Base-by-base conservation (phyloP, 2,797 vertebrate species). In the Falco naumanni region DNA sequence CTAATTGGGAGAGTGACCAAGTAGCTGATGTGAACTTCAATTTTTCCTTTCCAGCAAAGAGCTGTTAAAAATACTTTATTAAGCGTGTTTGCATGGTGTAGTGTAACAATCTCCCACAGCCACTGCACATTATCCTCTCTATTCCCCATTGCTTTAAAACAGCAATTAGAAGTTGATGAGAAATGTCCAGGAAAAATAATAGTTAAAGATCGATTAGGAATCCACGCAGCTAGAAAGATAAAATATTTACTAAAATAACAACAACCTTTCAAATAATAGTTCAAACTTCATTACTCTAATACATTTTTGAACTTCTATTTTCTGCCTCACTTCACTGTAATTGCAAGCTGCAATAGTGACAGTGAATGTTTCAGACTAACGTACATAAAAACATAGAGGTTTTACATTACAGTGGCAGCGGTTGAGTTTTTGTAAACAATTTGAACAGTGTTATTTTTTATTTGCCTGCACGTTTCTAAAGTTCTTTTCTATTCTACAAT, bases 271-370 rank as follows among this genome's bases (percentile, higher is more conserved):
- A 98, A 97, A 94, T 96, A 98, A 97, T 97, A 97, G 95, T 92
- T 98, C 93, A 95, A 97, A 98, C 96, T 98, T 98, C 96, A 98
- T 98, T 98, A 97, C 93, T 97, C 93, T 95, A 87, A 97, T 96
- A 94, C 17, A 8, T 96, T 98, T 98, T 98, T 97, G 98, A 98
- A 98, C 98, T 98, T 98, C 97, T 98, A 98, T 99, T 99, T 99
- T 99, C 98, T 98, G 98, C 98, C 98, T 98, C 98, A 96, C 98
- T 99, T 99, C 98, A 98, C 98, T 98, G 98, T 98, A 99, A 99
- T 99, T 98, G 98, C 97, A 97, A 98, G 98, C 95, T 96, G 92
- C 90, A 95, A 83, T 66, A 89, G 95, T 84, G 96, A 90, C 95
- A 95, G 95, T 95, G 97, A 97, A 96, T 12, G 76, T 95, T 97